Base-by-base conservation (phyloP, 2,797 vertebrate genomes). In the Harpagifer antarcticus region DNA sequence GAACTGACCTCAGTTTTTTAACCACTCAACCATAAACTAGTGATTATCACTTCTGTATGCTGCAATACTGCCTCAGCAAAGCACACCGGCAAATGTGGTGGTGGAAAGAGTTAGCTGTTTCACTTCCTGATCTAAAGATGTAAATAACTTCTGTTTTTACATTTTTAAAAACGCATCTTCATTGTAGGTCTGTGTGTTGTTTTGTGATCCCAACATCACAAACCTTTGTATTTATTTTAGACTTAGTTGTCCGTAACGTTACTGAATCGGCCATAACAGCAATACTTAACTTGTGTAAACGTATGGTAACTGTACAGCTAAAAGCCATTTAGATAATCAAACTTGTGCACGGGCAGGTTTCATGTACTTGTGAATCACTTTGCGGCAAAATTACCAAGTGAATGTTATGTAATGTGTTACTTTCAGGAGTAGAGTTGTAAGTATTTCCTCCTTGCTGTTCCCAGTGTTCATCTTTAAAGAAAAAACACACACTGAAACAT, bases 81-180 rank as follows among this genome's bases (percentile, higher is more conserved):
- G 42, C 3, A 13, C 13, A 53, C n/a, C 9, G n/a, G 58, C 14
- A 44, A 33, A 33, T 12, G 42, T 48, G n/a, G 10, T 10, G 40
- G 65, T 20, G 17, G 9, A 49, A 53, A 55, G 3, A 47, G 14
- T 33, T 48, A 0, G 2, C 52, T 23, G 62, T 88, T 75, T 87
- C 19, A 0, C 12, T 80, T 84, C 65, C 72, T 59, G n/a, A 58
- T 79, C 19, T 56, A 0, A 40, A 31, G 44, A 40, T 69, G 66
- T 20, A 57, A 75, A 72, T 62, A 19, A 10, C 23, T 47, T 72
- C 14, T 37, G 19, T 42, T 64, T 40, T 45, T 40, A 2, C 9
- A 9, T 43, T 8, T 19, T 55, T 33, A 23, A 8, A 8, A 45
- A 27, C 27, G 33, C 33, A 45, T 8, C 44, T 12, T 31, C 31